Percentiles rank a stretch among this genome's conserved stretches.
Conservation (phyloP, 2,888 invertebrate genomes). For the Antitype chi region DNA sequence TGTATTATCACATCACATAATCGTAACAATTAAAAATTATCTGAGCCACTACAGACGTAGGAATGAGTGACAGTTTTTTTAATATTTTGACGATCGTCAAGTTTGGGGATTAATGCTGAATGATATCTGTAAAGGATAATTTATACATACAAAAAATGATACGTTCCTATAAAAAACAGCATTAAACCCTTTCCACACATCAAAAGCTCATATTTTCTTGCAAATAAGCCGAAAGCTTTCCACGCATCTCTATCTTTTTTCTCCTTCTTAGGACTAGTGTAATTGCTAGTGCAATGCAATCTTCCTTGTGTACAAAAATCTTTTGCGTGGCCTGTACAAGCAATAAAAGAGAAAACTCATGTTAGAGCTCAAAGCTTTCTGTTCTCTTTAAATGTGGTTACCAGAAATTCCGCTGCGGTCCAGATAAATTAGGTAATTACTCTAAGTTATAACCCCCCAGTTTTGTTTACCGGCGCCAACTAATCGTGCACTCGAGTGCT, state of each 20-base stretch:
- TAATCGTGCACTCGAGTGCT: slow-evolving; percentile 48
- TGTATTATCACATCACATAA: slow-evolving; percentile 7
- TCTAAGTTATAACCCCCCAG: slow-evolving; percentile 66
- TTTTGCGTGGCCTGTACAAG: not conserved
- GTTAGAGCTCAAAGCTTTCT: not conserved
- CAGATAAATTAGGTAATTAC: slow-evolving; percentile 73
- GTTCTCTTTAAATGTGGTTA: slow-evolving; percentile 9
- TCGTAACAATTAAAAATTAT: slow-evolving; percentile 16
- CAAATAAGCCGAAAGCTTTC: not conserved
- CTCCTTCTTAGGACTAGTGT: too few relatives aligned
- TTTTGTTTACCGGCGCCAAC: slow-evolving; percentile 52
- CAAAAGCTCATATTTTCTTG: not conserved
- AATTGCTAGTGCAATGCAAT: not conserved
- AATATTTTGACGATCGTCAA: not conserved
- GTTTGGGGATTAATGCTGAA: not conserved
- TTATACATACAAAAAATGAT: not conserved
- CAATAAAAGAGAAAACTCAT: slow-evolving; percentile 6
- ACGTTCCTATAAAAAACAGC: not conserved
- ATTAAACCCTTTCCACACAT: too few relatives aligned
- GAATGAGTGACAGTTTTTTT: not conserved
- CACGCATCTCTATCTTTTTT: not conserved
- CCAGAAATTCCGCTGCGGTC: slow-evolving; percentile 23
- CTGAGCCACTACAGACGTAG: not conserved
- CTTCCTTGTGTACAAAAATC: not conserved
- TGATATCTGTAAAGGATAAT: not conserved